Percentiles rank a stretch among this genome's conserved stretches.
Evolutionary conservation across 2,113 vertebrate genomes (phyloP).

Genomic region (Catharus fuscescens): DNA sequence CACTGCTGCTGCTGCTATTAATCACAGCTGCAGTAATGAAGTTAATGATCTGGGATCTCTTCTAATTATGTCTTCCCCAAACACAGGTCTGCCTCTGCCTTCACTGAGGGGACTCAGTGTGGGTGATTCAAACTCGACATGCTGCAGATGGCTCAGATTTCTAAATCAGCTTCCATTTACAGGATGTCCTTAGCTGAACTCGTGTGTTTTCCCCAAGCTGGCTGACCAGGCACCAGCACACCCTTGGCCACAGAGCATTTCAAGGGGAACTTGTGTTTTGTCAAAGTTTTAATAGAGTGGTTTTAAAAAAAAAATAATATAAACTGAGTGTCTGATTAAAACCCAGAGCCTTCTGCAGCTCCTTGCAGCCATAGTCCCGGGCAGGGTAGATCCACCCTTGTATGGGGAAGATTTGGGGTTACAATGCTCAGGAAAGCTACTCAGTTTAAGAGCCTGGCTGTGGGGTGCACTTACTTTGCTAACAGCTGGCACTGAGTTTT

Average conservation of each 20-base stretch:
- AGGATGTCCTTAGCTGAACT: background rate
- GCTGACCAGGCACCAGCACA: background rate
- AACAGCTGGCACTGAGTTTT: background rate
- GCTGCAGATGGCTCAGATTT: background rate
- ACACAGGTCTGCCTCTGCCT: slow-evolving; percentile 3
- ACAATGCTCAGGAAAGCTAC: background rate
- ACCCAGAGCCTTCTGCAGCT: background rate
- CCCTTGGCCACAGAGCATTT: background rate
- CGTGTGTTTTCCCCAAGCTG: background rate
- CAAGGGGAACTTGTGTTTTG: background rate
- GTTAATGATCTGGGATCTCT: slow-evolving; percentile 24
- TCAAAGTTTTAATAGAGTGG: background rate
- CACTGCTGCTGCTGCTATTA: background rate
- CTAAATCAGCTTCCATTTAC: background rate
- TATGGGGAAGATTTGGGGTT: background rate
- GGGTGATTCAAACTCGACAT: background rate
- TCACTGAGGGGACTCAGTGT: background rate
- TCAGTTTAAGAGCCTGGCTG: background rate
- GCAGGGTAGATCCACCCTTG: too few relatives aligned
- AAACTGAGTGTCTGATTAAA: background rate
- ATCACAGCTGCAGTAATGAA: slow-evolving; percentile 27
- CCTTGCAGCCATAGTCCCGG: rapidly evolving
- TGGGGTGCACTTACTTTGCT: background rate
- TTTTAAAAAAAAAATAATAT: background rate
- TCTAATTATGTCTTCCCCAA: slow-evolving; percentile 4